Conservation (phyloP, 2,888 invertebrate species). For the Folsomia manolachei region DNA sequence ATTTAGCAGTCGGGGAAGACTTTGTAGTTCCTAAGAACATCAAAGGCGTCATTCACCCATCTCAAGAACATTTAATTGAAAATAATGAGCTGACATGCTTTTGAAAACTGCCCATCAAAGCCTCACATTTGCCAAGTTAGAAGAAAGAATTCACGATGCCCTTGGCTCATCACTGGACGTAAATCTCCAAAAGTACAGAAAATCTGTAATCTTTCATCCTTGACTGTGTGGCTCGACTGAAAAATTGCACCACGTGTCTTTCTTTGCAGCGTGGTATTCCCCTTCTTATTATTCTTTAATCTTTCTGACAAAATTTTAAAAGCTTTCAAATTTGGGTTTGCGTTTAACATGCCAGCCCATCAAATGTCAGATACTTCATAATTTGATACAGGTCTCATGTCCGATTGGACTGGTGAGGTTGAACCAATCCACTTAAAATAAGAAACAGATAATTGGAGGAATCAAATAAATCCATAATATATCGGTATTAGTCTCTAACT, state of each 20-base stretch:
- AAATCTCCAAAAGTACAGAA: not conserved
- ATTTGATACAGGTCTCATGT: slow-evolving; percentile 16
- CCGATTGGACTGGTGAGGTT: too few relatives aligned
- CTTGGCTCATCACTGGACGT: not conserved
- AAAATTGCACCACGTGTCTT: too few relatives aligned
- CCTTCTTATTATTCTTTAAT: not conserved
- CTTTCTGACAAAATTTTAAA: not conserved
- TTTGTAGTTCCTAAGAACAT: slow-evolving; percentile 13
- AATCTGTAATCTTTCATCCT: not conserved
- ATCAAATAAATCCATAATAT: too few relatives aligned
- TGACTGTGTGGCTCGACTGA: not conserved
- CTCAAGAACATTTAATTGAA: slow-evolving; percentile 17
- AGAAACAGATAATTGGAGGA: too few relatives aligned
- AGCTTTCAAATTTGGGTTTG: too few relatives aligned
- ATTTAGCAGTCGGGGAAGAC: not conserved
- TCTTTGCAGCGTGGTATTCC: not conserved
- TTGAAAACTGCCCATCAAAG: slow-evolving; percentile 14
- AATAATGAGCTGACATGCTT: slow-evolving; percentile 16
- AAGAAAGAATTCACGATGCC: too few relatives aligned
- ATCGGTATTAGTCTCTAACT: too few relatives aligned
- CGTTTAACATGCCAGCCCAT: slow-evolving; percentile 17
- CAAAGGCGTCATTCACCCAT: slow-evolving; percentile 17
- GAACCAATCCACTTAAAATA: too few relatives aligned
- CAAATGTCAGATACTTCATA: slow-evolving; percentile 9
- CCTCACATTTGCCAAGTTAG: not conserved